Base-by-base conservation (phyloP, 1,140 invertebrate species). In the Batillaria attramentaria region DNA sequence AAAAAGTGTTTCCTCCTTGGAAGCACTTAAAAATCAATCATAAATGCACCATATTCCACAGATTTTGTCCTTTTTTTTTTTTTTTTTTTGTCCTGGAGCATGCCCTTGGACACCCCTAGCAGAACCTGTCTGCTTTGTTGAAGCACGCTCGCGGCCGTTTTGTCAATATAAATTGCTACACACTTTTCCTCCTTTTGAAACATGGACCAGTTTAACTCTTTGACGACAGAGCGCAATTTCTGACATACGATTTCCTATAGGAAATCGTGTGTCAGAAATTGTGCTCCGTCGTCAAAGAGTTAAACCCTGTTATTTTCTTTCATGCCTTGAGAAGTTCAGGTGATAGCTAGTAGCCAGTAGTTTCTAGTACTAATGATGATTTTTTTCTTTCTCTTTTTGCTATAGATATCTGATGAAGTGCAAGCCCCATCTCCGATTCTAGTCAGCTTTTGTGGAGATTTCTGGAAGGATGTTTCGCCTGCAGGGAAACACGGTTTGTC, bases 381-480 rank as follows among this genome's bases (percentile, higher is more conserved):
- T 62, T 24, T 50, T 46, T 50, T 60, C n/a, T 69, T 70, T 82
- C 80, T 84, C 89, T 89, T 90, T 87, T 88, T 87, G 88, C 95
- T 95, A 79, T 93, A 97, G 96, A 88, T 95, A 97, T 87, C 97
- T 98, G 92, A 93, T 96, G 86, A 97, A 97, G 90, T 94, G 95
- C 91, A 98, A 98, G 91, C 95, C 96, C n/a, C 95, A 97, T 89
- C 92, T 98, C 79, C 92, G 96, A 85, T 97, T 96, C 90, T 97
- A 79, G 73, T 65, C 68, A 28, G 1, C 20, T 16, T n/a, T 10
- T 5, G 24, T 35, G 6, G 3, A 69, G 39, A 69, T 6, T 20
- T 37, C 2, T n/a, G 35, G 1, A 62, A 10, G 10, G 57, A 62
- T 62, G 10, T n/a, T n/a, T 60, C 39, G 3, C 24, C 6, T 70